Base-by-base conservation (phyloP, 2,888 invertebrate genomes). In the Polydrusus tereticollis region DNA sequence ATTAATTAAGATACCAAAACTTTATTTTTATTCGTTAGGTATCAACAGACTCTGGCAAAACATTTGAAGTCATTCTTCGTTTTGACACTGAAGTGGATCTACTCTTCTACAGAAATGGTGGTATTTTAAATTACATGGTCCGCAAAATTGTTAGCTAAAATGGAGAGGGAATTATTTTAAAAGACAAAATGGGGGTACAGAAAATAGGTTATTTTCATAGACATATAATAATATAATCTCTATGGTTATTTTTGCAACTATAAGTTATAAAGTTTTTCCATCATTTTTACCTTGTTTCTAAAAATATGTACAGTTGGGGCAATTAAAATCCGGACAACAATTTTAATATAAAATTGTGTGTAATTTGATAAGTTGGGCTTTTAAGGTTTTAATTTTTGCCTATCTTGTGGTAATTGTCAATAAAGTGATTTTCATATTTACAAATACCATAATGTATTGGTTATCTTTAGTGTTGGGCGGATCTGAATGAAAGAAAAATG, bases 81-180 rank as follows among this genome's bases (percentile, higher is more conserved):
- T 98, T 99, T 82, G 99, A 99, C 83, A 99, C 99, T 0, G 98
- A 99, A 83, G 98, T 98, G 1, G 99, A 99, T 83, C 87, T 99
- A 41, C 91, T 94, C 0, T 99, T 99, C 86, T 98, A 92, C 87
- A 89, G 88, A 78, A 90, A 99, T 81, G 98, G 98, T 4, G 99
- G 99, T 1, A 98, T 99, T 79, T 90, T 99, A 41, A 97, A 99
- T 86, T 99, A 98, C 84, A 98, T 99, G 98, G 93, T 99, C 70
- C 90, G 99, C 72, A 94, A 93, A 83, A 94, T 96, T 91, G 83
- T 90, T 75, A 67, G 55, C 29, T 78, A 76, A 33, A 59, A 38
- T 29, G 7, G 29, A 14, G 3, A 10, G 7, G n/a, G 12, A 33
- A 33, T 29, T 12, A 57, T 18, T 57, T 4, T 33, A 50, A 50